Percentiles rank a stretch among this genome's conserved stretches.
Evolutionary conservation across 2,888 invertebrate genomes (phyloP).

Genomic region (Sarcophaga caerulescens): DNA sequence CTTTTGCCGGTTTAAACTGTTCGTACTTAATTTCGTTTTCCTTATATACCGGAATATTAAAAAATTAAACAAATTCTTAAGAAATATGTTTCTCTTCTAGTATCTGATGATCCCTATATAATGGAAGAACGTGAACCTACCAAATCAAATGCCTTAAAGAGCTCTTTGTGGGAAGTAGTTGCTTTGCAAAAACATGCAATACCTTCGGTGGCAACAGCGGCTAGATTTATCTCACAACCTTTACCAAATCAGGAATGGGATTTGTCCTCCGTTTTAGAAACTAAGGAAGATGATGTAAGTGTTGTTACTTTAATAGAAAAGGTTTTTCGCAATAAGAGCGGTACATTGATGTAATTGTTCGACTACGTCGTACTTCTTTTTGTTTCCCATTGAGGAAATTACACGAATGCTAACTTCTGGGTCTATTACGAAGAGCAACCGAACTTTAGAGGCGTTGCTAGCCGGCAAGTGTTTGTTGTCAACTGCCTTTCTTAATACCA

Average conservation of each 20-base stretch:
- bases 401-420: no score
- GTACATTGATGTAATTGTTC: no score
- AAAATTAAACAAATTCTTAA: neutral
- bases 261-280: constrained; percentile 85
- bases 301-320: neutral
- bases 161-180: constrained; percentile 96
- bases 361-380: no score
- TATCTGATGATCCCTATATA: constrained; percentile 89
- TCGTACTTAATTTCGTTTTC: no score
- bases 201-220: constrained; percentile 88
- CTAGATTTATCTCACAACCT: constrained; percentile 86
- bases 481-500: no score
- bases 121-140: constrained; percentile 90
- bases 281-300: constrained; percentile 84
- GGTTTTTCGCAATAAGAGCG: neutral
- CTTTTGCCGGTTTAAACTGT: no score
- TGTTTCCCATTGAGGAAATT: no score
- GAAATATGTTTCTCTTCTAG: constrained; percentile 54
- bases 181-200: constrained; percentile 88
- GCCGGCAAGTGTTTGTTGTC: no score
- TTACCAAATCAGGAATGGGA: constrained; percentile 87
- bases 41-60: neutral
- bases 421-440: neutral
- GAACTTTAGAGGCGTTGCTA: neutral
- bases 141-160: constrained; percentile 90